Percentiles rank a stretch among this genome's conserved stretches.
Evolutionary conservation across 2,888 invertebrate genomes (phyloP).

Genomic region (Agrenia bidenticulata): DNA sequence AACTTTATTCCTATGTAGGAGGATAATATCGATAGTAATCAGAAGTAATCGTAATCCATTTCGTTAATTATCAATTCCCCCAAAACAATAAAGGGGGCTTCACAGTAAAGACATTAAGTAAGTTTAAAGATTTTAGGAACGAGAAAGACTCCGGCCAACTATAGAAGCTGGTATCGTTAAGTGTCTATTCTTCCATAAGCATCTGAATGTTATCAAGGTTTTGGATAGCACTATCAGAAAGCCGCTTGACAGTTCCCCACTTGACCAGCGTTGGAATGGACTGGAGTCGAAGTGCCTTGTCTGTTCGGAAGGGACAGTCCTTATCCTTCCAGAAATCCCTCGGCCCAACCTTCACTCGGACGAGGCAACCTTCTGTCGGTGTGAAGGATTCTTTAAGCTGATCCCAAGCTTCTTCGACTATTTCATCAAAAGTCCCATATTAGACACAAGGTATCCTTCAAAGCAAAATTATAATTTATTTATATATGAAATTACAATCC

Average conservation of each 20-base stretch:
- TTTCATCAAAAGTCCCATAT: background rate
- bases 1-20: no score
- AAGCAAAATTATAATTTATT: background rate
- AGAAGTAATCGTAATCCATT: no score
- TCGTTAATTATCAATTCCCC: no score
- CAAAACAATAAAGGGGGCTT: no score
- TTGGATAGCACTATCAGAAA: constrained; percentile 76
- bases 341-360: constrained; percentile 48
- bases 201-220: constrained; percentile 74
- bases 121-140: no score
- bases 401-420: constrained; percentile 44
- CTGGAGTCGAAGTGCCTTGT: constrained; percentile 69
- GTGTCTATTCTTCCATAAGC: constrained; percentile 69
- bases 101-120: no score
- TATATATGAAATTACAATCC: constrained; percentile 63
- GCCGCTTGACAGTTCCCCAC: constrained; percentile 74
- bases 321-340: constrained; percentile 77
- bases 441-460: background rate
- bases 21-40: no score
- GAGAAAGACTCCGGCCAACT: no score
- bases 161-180: no score
- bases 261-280: constrained; percentile 78
- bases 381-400: constrained; percentile 24
- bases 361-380: constrained; percentile 29
- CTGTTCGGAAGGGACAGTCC: constrained; percentile 77